A percentile compares a stretch with the other conserved stretches of the same genome.
Conservation (phyloP, 2,888 invertebrate species). For the Chrysolina haemoptera region DNA sequence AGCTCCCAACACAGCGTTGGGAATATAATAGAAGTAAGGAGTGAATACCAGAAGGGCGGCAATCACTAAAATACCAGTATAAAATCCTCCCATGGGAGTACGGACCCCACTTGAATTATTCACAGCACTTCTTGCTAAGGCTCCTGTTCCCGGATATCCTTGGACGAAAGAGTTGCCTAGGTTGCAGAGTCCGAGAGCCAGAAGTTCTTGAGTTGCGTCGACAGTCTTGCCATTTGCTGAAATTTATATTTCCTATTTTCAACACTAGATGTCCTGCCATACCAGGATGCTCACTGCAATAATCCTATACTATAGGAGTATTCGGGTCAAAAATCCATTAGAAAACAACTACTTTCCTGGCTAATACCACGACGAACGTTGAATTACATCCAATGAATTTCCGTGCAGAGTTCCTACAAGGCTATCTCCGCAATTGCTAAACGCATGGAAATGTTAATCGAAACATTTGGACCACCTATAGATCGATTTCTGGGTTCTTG, state of each 20-base stretch:
- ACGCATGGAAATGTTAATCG: too few species aligned
- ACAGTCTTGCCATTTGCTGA: constrained; percentile 83
- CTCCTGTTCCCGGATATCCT: constrained; percentile 89
- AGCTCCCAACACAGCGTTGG: constrained; percentile 87
- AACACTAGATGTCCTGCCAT: too few species aligned
- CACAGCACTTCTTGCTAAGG: constrained; percentile 89
- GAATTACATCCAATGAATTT: too few species aligned
- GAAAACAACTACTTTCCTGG: too few species aligned
- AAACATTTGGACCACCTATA: too few species aligned
- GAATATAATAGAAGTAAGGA: constrained; percentile 90
- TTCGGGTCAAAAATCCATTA: too few species aligned
- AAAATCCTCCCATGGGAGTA: constrained; percentile 89
- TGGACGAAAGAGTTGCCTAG: constrained; percentile 89
- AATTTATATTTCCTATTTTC: constrained; percentile 48
- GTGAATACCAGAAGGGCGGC: constrained; percentile 89
- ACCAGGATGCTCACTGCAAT: too few species aligned
- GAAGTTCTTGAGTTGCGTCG: constrained; percentile 92
- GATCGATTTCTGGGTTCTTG: too few species aligned
- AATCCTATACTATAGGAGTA: too few species aligned
- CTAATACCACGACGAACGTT: too few species aligned
- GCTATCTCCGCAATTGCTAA: too few species aligned
- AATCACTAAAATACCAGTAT: constrained; percentile 86
- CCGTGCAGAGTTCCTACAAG: too few species aligned
- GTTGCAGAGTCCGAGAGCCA: constrained; percentile 88
- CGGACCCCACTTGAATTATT: constrained; percentile 91